Evolutionary conservation across 2,888 invertebrate genomes (phyloP).

Genomic region (Tortrix viridana): DNA sequence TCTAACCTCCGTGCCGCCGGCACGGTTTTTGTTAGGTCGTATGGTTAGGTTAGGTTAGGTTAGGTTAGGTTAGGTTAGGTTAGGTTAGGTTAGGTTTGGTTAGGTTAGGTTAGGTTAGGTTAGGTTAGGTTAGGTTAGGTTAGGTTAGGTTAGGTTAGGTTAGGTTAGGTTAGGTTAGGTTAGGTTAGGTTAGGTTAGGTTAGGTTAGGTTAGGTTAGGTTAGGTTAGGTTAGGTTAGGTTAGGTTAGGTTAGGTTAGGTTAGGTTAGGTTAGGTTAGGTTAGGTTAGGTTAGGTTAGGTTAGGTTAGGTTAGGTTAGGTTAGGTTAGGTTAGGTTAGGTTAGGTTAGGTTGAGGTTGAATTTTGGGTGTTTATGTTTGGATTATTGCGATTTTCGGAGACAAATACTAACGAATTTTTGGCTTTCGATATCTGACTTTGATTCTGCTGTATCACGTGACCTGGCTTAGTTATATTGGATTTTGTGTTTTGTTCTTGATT

Average conservation of each 20-base stretch:
- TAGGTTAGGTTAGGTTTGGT: conserved; percentile 44
- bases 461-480: too few relatives aligned
- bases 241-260: conserved; percentile 38
- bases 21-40: too few relatives aligned
- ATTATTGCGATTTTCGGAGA: too few relatives aligned
- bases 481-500: too few relatives aligned
- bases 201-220: conserved; percentile 37
- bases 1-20: too few relatives aligned
- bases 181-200: conserved; percentile 32
- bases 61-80: conserved; percentile 43
- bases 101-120: conserved; percentile 41
- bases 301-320: conserved; percentile 44
- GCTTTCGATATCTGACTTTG: too few relatives aligned
- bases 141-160: conserved; percentile 44
- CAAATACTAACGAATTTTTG: too few relatives aligned
- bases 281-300: conserved; percentile 42
- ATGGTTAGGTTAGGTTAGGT: conserved; percentile 42
- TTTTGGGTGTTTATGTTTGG: too few relatives aligned
- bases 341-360: too few relatives aligned
- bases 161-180: conserved; percentile 48
- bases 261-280: conserved; percentile 38
- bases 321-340: conserved; percentile 45
- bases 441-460: too few relatives aligned
- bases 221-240: conserved; percentile 27
- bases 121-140: conserved; percentile 42